These are phyloP conservation scores for Latrodectus geometricus DNA, from an alignment of 1,140 invertebrate species.

Conservation along the genomic window DNA sequence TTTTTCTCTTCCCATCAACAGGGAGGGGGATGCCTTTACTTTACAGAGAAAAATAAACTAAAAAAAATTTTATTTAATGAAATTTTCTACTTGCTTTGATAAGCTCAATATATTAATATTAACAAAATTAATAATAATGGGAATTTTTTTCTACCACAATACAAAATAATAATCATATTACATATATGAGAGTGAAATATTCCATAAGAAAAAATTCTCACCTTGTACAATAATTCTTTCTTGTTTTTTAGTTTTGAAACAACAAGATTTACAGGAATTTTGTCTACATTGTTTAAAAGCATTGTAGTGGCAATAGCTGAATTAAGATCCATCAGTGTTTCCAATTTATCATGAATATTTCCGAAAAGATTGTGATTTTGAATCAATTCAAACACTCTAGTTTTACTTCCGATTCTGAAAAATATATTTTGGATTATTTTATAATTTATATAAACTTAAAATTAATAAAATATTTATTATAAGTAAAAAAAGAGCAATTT, in stretches of 20 bases:
- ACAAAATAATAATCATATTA: too few relatives aligned
- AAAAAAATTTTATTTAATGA: too few relatives aligned
- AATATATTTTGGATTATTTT: constrained; percentile 17
- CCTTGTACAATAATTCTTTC: constrained; percentile 80
- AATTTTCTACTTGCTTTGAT: too few relatives aligned
- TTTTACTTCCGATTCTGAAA: constrained; percentile 80
- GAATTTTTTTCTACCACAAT: too few relatives aligned
- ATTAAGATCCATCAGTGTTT: constrained; percentile 91
- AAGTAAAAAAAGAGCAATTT: too few relatives aligned
- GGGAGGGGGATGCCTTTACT: too few relatives aligned
- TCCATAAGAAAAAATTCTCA: constrained; percentile 67
- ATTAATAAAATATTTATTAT: too few relatives aligned
- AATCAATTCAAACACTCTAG: constrained; percentile 87
- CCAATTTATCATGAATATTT: constrained; percentile 87
- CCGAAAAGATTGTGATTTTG: constrained; percentile 83
- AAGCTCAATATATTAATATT: too few relatives aligned
- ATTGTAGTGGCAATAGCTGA: constrained; percentile 84
- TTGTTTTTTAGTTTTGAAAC: constrained; percentile 84
- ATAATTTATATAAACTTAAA: too few relatives aligned
- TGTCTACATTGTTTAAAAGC: constrained; percentile 82
- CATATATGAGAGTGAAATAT: not conserved
- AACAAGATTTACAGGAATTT: constrained; percentile 83
- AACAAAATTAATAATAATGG: too few relatives aligned
- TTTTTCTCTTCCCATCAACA: too few relatives aligned
- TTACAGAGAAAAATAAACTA: too few relatives aligned